Conservation (phyloP, 2,888 invertebrate species). For the Muscina levida region DNA sequence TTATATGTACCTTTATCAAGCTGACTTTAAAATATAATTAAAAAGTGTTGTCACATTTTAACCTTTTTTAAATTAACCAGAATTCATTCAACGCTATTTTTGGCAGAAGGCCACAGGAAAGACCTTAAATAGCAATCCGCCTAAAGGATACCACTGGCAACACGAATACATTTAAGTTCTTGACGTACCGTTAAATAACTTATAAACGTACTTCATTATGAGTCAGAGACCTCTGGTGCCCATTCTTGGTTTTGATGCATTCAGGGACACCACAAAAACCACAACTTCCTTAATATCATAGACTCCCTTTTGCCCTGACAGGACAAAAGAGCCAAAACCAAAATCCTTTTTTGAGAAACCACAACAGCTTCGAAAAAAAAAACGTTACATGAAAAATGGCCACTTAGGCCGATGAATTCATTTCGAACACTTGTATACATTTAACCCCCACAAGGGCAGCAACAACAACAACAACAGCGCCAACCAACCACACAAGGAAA, state of each 20-base stretch:
- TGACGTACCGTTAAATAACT: constrained; percentile 20
- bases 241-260: constrained; percentile 16
- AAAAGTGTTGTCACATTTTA: neutral
- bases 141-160: neutral
- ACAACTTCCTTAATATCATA: constrained; percentile 62
- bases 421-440: constrained; percentile 68
- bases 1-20: no score
- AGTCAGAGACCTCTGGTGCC: neutral
- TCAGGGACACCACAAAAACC: constrained; percentile 59
- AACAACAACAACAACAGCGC: constrained; percentile 34
- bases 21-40: no score
- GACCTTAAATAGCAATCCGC: constrained; percentile 13
- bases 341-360: constrained; percentile 36
- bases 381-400: constrained; percentile 72
- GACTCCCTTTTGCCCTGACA: constrained; percentile 19
- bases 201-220: constrained; percentile 40
- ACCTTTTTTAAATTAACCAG: neutral
- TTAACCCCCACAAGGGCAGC: constrained; percentile 17
- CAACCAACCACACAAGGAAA: constrained; percentile 3
- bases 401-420: constrained; percentile 73
- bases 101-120: neutral
- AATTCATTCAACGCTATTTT: neutral
- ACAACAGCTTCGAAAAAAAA: constrained; percentile 30
- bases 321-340: constrained; percentile 4
- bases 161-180: constrained; percentile 19